Evolutionary conservation across 2,113 vertebrate genomes (phyloP).

Genomic region (Corythoichthys haematopterus): DNA sequence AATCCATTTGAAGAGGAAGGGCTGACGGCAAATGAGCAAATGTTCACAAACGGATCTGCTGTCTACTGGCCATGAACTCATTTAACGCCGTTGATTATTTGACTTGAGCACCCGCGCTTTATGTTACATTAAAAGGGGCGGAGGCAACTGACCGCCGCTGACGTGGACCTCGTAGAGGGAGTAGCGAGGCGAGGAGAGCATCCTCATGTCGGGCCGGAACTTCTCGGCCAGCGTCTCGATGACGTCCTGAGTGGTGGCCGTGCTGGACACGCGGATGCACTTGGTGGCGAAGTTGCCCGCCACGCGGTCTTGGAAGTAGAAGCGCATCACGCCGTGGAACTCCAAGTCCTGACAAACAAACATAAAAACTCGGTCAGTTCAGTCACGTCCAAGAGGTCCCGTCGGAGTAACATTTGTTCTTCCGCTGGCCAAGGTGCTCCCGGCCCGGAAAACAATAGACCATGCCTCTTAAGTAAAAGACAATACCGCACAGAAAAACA

Average conservation of each 20-base stretch:
- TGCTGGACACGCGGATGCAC: conserved; percentile 95
- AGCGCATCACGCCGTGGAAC: conserved; percentile 98
- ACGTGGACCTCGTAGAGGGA: conserved; percentile 97
- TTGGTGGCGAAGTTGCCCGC: conserved; percentile 98
- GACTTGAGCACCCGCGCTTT: no score
- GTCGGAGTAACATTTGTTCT: no score
- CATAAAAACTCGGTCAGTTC: background rate
- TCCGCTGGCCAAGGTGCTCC: no score
- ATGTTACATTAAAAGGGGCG: background rate
- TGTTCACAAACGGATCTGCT: no score
- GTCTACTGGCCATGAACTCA: no score
- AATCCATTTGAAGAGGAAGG: no score
- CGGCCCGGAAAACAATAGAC: no score
- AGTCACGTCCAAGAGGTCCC: no score
- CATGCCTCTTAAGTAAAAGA: no score
- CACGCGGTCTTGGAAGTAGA: conserved; percentile 98
- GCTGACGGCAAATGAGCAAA: no score
- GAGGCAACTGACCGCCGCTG: conserved; percentile 86
- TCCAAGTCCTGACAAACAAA: conserved; percentile 82
- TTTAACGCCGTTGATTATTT: no score
- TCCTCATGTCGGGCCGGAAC: conserved; percentile 97
- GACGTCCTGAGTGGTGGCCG: conserved; percentile 96
- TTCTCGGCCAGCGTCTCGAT: conserved; percentile 97
- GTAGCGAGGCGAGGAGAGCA: conserved; percentile 95
- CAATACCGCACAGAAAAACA: no score